phyloP scores from a whole-genome alignment of 2,797 vertebrate species.

The Lindbergichthys nudifrons region DNA sequence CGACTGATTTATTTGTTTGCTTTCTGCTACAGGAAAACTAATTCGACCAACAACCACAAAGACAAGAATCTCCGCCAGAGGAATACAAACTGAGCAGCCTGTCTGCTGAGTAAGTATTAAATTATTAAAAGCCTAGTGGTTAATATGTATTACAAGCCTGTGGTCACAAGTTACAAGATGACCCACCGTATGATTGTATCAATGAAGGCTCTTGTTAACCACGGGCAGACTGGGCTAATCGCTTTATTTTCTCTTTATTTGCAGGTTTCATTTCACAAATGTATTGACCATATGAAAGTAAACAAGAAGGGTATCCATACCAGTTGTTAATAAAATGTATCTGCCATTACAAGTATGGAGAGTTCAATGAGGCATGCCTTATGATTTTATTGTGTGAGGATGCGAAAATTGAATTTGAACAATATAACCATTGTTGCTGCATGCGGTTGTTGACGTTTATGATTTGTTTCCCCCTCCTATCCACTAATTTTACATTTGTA shows the following conservation, averaged over 20 bases:
- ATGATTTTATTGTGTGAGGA: constrained; percentile 90
- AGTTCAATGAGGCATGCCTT: constrained; percentile 93
- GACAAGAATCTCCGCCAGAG: constrained; percentile 99
- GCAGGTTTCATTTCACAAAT: constrained; percentile 77
- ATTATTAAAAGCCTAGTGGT: constrained; percentile 55
- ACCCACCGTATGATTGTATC: constrained; percentile 5
- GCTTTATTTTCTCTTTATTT: constrained; percentile 42
- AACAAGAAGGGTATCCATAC: constrained; percentile 70
- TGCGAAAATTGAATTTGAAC: constrained; percentile 86
- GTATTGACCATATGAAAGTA: constrained; percentile 85
- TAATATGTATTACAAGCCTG: constrained; percentile 38
- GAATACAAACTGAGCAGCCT: constrained; percentile 94
- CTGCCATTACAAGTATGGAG: constrained; percentile 69
- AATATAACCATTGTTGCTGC: constrained; percentile 89
- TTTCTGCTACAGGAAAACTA: constrained; percentile 91
- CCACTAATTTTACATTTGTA: constrained; percentile 73
- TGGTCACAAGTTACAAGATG: constrained; percentile 36
- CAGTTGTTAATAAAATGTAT: constrained; percentile 72
- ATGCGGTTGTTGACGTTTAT: constrained; percentile 91
- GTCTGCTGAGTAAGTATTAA: constrained; percentile 79
- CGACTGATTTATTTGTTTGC: constrained; percentile 41
- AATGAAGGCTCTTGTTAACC: background rate
- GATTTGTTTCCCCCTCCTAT: constrained; percentile 50
- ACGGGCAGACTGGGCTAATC: constrained; percentile 4
- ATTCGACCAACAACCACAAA: constrained; percentile 99